These are phyloP conservation scores for Anticlea derivata DNA, from an alignment of 2,888 invertebrate species.

Conservation along the genomic window DNA sequence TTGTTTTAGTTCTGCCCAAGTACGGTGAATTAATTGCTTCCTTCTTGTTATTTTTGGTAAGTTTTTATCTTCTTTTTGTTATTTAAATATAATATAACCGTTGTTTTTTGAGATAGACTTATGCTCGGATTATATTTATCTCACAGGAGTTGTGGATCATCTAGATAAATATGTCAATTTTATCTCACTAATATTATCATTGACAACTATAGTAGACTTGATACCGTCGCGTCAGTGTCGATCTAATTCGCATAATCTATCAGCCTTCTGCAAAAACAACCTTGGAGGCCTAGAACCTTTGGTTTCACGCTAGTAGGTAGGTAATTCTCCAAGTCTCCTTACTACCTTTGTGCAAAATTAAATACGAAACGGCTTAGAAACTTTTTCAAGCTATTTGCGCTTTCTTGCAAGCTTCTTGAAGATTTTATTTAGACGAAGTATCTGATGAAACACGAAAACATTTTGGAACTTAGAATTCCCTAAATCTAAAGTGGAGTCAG, in stretches of 20 bases:
- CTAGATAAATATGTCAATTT: constrained; percentile 23
- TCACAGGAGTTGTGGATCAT: background rate
- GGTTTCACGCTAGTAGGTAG: background rate
- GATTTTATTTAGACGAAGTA: too few relatives aligned
- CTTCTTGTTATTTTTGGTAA: constrained; percentile 36
- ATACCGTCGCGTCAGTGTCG: too few relatives aligned
- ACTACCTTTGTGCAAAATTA: too few relatives aligned
- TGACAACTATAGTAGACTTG: constrained; percentile 8
- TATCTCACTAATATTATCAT: constrained; percentile 2
- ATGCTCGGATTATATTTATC: too few relatives aligned
- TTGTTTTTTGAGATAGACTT: too few relatives aligned
- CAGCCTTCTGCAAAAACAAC: constrained; percentile 1
- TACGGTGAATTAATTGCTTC: constrained; percentile 42
- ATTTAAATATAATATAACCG: too few relatives aligned
- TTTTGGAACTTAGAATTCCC: too few relatives aligned
- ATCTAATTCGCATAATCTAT: constrained; percentile 4
- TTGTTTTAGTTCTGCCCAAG: constrained; percentile 59
- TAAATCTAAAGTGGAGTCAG: too few relatives aligned
- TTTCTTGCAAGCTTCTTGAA: too few relatives aligned
- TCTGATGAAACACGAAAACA: too few relatives aligned
- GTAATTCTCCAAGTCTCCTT: background rate
- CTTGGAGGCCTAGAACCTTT: constrained; percentile 2
- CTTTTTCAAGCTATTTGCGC: too few relatives aligned
- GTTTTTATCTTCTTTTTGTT: constrained; percentile 31
- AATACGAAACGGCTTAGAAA: too few relatives aligned